Base-by-base conservation (phyloP, 2,888 invertebrate genomes). In the Marronus borbonicus region DNA sequence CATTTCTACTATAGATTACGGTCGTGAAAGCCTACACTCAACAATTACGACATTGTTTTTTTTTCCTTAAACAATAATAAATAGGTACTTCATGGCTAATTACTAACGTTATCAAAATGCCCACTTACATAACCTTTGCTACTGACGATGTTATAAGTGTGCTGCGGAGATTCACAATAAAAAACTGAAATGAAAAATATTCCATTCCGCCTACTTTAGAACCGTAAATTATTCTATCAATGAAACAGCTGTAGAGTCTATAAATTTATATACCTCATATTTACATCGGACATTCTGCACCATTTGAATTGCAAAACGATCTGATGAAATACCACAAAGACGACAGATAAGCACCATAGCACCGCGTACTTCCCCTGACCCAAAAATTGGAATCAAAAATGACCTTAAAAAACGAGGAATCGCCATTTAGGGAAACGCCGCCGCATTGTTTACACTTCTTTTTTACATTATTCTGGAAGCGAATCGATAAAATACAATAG, bases 311-410 rank as follows among this genome's bases (percentile, higher is more conserved):
- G 50, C 50, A 50, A 52, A 68, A 50, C 14, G 50, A 8, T 28
- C 17, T 68, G 68, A 50, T 50, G 49, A 49, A 68, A 68, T 20
- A 65, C 20, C 36, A 39, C 36, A 65, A 39, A 20, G 5, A 65
- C 39, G 3, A 36, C 20, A 28, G 14, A 28, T 31, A 49, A 66
- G 17, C 44, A 66, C 3, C 49, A 31, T 39, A 39, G 7, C 10
- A 39, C 39, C 7, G 12, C 10, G 8, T 44, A 50, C 50, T 68
- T 50, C 28, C n/a, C 52, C 50, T 52, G 50, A 68, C 50, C 68
- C 28, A 50, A 50, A 68, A 68, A 12, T 68, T 10, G 52, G 24
- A 62, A 12, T 24, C 24, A 31, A 17, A 17, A 17, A 14, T 5
- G 12, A 62, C 28, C 12, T 68, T 68, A 65, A 17, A 39, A 17